Percentiles rank a stretch among this genome's conserved stretches.
These are phyloP conservation scores for Leuciscus waleckii DNA, from an alignment of 2,797 vertebrate genomes.

Conservation along the genomic window DNA sequence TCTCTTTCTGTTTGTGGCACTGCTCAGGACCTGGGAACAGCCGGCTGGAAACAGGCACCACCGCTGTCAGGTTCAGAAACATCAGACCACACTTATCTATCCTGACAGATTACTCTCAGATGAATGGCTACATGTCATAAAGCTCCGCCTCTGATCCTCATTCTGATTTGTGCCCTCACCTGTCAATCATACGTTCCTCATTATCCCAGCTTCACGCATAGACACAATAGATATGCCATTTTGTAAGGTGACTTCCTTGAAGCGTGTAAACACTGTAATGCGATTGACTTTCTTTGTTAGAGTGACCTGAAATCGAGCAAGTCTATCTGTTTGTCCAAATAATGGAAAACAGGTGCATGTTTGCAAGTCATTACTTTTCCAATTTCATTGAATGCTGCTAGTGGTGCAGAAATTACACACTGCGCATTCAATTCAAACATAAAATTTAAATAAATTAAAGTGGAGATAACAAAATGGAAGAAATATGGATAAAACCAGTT, in stretches of 20 bases:
- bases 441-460: not conserved
- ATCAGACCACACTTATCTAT: slow-evolving; percentile 28
- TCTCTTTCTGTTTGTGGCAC: slow-evolving; percentile 9
- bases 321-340: slow-evolving; percentile 10
- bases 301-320: not conserved
- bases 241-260: not conserved
- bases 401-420: not conserved
- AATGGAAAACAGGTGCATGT: not conserved
- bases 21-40: slow-evolving; percentile 22
- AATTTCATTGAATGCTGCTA: not conserved
- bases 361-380: not conserved
- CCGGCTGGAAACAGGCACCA: slow-evolving; percentile 46
- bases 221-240: not conserved
- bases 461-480: not conserved
- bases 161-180: slow-evolving; percentile 14
- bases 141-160: not conserved
- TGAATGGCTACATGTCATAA: slow-evolving; percentile 25
- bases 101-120: slow-evolving; percentile 40
- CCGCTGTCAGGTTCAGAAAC: slow-evolving; percentile 47
- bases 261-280: slow-evolving; percentile 1
- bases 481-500: not conserved
- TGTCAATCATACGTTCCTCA: slow-evolving; percentile 56
- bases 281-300: not conserved
- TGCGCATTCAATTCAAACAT: not conserved
- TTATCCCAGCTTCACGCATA: not conserved